Percentiles rank a stretch among this genome's conserved stretches.
phyloP scores from a whole-genome alignment of 1,140 invertebrate species.

The Aphidius gifuensis region DNA sequence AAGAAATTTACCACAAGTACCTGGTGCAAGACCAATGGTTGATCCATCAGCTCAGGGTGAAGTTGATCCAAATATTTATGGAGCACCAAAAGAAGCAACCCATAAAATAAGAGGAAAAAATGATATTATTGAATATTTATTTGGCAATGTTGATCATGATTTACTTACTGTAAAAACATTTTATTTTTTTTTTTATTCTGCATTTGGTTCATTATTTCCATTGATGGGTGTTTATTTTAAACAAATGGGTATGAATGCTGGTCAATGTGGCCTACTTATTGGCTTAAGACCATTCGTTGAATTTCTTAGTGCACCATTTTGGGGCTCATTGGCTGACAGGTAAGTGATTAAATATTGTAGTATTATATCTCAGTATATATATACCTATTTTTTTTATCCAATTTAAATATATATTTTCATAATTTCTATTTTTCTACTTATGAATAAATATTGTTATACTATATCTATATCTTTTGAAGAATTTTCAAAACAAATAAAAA shows the following conservation, averaged over 20 bases:
- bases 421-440: too few relatives aligned
- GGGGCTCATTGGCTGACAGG: slow-evolving; percentile 92
- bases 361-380: neutral
- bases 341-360: slow-evolving; percentile 40
- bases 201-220: slow-evolving; percentile 96
- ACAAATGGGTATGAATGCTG: slow-evolving; percentile 96
- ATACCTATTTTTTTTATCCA: neutral
- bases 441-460: neutral
- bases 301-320: slow-evolving; percentile 96
- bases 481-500: neutral
- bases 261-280: slow-evolving; percentile 88
- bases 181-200: slow-evolving; percentile 99
- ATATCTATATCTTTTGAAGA: neutral
- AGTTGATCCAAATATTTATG: slow-evolving; percentile 72
- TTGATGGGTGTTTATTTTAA: slow-evolving; percentile 98
- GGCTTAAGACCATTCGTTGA: slow-evolving; percentile 95
- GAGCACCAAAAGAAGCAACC: slow-evolving; percentile 80
- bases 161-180: slow-evolving; percentile 92
- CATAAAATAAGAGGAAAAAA: slow-evolving; percentile 83
- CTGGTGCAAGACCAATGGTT: slow-evolving; percentile 62
- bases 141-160: slow-evolving; percentile 82
- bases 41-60: slow-evolving; percentile 72
- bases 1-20: slow-evolving; percentile 35
- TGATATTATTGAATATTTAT: slow-evolving; percentile 79
- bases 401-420: neutral